These are phyloP conservation scores for Xiphophorus hellerii DNA, from an alignment of 2,113 vertebrate genomes.

Conservation along the genomic window DNA sequence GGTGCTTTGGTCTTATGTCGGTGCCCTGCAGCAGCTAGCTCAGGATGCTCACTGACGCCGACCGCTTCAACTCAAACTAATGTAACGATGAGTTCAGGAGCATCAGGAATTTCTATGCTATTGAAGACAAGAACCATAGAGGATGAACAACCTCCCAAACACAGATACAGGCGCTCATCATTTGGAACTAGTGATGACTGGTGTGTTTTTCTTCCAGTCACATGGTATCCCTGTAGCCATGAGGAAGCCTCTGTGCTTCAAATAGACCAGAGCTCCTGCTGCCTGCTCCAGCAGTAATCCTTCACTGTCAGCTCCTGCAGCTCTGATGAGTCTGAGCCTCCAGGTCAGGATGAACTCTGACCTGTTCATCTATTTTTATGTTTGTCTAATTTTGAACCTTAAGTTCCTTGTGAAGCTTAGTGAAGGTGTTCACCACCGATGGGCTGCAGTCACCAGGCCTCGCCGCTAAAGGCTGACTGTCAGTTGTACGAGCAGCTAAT, in stretches of 20 bases:
- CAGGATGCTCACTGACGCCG: no score
- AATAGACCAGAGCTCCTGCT: not conserved
- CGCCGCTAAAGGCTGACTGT: not conserved
- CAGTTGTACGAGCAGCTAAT: not conserved
- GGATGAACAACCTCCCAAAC: not conserved
- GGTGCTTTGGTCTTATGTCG: no score
- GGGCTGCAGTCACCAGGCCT: constrained; percentile 7
- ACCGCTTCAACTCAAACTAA: not conserved
- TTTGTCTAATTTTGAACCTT: constrained; percentile 11
- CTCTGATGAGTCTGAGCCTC: not conserved
- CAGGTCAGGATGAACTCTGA: constrained; percentile 5
- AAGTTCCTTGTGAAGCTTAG: not conserved
- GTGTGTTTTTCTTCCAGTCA: not conserved
- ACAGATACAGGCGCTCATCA: not conserved
- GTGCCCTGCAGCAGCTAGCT: no score
- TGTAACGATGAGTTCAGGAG: not conserved
- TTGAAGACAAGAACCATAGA: not conserved
- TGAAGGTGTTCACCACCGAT: not conserved
- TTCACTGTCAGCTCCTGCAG: constrained; percentile 5
- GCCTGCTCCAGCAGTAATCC: not conserved
- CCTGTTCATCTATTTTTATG: constrained; percentile 8
- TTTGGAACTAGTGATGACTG: not conserved
- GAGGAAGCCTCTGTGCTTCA: not conserved
- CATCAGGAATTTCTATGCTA: no score
- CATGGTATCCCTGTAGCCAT: not conserved